Evolutionary conservation across 2,113 vertebrate genomes (phyloP), one percentile per base, ranked within the genome.

Genomic region (Nerophis ophidion): DNA sequence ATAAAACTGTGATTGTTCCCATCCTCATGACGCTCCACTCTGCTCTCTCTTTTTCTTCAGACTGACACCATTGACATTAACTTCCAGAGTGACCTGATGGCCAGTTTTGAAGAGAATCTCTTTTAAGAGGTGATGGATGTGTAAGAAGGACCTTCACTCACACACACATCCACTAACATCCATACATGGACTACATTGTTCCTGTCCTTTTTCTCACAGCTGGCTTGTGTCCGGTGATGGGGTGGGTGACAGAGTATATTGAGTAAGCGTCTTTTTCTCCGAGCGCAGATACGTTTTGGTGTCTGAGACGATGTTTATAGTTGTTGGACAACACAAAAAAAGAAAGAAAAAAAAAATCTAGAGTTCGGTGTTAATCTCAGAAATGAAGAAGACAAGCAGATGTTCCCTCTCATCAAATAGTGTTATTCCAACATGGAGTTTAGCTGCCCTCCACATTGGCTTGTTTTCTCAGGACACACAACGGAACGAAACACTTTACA

Each of bases 11-110:
- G 12, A 33, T 14, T 16, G 15, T 19, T 26, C 1, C 5, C 16
- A 0, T 1, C 9, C 19, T 47, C 3, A 11, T 70, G 36, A 59
- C 14, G 15, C 38, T 40, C 4, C 5, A n/a, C 40, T 44, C 40
- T 44, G 40, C 10, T 36, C 7, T 65, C 14, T 1, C 55, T 14
- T 52, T 15, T 6, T 11, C 45, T 34, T 6, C 87, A 95, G 94
- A 93, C 91, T 7, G 93, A 94, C 80, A 95, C 93, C 52, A 97
- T 96, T 64, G 93, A 96, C 88, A 96, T 97, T 86, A 95, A 96
- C 88, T 96, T 97, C 89, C 94, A 97, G 91, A 97, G 94, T 52
- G 94, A 97, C 79, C 87, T 97, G 57, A 90, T 97, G 93, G 94
- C 94, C 53, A 97, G 95, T 80, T 97, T 97, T 71, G 94, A 97